Percentiles rank a stretch among this genome's conserved stretches.
These are phyloP conservation scores for Venturia canescens DNA, from an alignment of 1,140 invertebrate species.

Conservation along the genomic window DNA sequence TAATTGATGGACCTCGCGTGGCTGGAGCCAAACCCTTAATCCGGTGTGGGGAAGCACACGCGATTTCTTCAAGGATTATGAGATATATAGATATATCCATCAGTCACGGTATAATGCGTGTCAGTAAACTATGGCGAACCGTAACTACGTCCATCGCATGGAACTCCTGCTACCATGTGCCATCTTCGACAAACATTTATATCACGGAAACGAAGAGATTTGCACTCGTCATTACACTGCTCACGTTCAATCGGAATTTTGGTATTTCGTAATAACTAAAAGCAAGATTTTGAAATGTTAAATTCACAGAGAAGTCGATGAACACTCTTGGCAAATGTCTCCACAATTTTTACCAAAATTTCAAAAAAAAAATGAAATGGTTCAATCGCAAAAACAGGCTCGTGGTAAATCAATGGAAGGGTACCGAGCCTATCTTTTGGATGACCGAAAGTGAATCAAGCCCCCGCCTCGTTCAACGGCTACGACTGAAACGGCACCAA, in stretches of 20 bases:
- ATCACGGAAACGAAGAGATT: background rate
- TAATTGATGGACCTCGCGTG: conserved; percentile 33
- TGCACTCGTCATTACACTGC: too few species aligned
- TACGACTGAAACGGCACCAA: background rate
- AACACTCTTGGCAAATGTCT: too few species aligned
- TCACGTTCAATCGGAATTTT: too few species aligned
- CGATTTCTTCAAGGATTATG: conserved; percentile 9
- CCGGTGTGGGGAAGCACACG: background rate
- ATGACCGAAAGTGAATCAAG: conserved; percentile 39
- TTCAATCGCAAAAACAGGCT: background rate
- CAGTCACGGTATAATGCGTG: background rate
- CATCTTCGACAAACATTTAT: background rate
- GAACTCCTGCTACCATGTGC: background rate
- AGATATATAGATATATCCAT: background rate
- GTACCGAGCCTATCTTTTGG: conserved; percentile 18
- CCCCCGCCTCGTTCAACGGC: background rate
- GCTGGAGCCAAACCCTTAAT: background rate
- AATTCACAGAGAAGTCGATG: too few species aligned
- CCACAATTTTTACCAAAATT: background rate
- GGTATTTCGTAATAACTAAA: too few species aligned
- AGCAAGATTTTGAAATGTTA: too few species aligned
- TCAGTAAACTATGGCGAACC: background rate
- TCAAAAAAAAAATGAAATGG: background rate
- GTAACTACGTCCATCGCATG: background rate
- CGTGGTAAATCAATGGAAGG: conserved; percentile 31